These are phyloP conservation scores for Antedon bifida DNA, from an alignment of 35 echinoderm and acorn worm species.

Conservation along the genomic window DNA sequence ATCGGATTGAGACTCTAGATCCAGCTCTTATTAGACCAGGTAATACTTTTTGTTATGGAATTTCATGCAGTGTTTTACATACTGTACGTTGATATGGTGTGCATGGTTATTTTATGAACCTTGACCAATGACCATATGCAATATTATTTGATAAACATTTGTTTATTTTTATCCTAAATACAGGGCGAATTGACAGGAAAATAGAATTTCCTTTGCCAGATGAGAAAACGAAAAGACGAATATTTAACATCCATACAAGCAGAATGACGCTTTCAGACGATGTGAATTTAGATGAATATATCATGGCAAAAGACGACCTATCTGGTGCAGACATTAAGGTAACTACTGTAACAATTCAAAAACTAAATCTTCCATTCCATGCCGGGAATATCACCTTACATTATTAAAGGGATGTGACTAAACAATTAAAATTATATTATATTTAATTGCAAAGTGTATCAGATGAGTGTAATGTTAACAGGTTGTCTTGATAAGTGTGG, in stretches of 20 bases:
- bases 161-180: background rate
- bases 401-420: no score
- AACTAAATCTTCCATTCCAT: no score
- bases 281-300: slow-evolving; percentile 94
- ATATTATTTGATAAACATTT: no score
- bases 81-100: no score
- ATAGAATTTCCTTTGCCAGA: slow-evolving; percentile 97
- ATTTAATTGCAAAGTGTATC: no score
- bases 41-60: no score
- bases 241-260: slow-evolving; percentile 99
- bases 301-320: slow-evolving; percentile 93
- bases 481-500: no score
- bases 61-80: background rate
- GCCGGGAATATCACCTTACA: no score
- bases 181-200: slow-evolving; percentile 97
- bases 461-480: no score
- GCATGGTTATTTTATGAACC: background rate
- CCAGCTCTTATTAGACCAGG: slow-evolving; percentile 98
- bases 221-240: slow-evolving; percentile 90
- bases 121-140: no score
- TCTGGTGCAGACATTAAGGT: slow-evolving; percentile 99
- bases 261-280: slow-evolving; percentile 84
- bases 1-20: slow-evolving; percentile 94
- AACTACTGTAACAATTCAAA: background rate
- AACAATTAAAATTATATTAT: no score